phyloP scores from a whole-genome alignment of 1,140 invertebrate species.

The Atta cephalotes region DNA sequence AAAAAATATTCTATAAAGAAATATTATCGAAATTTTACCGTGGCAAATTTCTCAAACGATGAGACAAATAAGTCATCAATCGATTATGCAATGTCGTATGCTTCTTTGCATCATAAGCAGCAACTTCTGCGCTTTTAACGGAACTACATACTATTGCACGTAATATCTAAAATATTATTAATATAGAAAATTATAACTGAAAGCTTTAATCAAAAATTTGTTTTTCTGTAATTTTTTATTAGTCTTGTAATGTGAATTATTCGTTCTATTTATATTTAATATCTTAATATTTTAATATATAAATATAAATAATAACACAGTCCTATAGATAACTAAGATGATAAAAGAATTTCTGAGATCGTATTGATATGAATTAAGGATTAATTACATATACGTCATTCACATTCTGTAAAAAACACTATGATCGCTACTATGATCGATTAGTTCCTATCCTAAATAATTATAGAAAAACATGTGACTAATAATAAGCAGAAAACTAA shows the following conservation, averaged over 20 bases:
- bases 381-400: neutral
- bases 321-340: neutral
- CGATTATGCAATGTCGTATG: conserved; percentile 9
- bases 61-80: conserved; percentile 46
- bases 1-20: neutral
- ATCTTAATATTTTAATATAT: no score
- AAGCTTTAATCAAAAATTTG: neutral
- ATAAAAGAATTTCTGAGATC: neutral
- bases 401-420: conserved; percentile 46
- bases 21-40: conserved; percentile 45
- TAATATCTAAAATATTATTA: conserved; percentile 54
- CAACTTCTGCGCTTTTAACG: conserved; percentile 55
- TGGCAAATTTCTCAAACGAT: conserved; percentile 61
- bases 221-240: no score
- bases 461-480: conserved; percentile 31
- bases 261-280: no score
- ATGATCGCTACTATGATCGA: conserved; percentile 42
- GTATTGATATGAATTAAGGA: neutral
- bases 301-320: neutral
- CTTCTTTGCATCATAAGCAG: conserved; percentile 63
- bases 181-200: neutral
- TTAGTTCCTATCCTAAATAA: conserved; percentile 22
- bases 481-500: neutral
- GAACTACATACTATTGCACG: conserved; percentile 58
- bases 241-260: no score